Conservation (phyloP, 2,113 vertebrate genomes). For the Laticauda colubrina region DNA sequence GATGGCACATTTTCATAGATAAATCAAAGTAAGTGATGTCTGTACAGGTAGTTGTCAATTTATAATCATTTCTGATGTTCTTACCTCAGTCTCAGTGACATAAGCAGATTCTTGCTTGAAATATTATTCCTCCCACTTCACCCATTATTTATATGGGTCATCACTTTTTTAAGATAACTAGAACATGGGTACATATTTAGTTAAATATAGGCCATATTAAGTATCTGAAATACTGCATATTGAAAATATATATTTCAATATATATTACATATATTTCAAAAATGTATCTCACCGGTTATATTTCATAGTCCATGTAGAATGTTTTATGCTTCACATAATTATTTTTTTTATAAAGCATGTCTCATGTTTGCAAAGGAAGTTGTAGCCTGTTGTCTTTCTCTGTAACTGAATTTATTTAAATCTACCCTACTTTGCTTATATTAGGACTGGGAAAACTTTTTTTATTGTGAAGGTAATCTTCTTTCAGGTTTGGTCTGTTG, state of each 20-base stretch:
- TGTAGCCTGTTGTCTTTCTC: not conserved
- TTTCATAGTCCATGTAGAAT: not conserved
- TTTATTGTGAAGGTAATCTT: not conserved
- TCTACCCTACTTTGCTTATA: not conserved
- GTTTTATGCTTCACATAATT: not conserved
- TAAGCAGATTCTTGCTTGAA: not conserved
- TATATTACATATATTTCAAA: not conserved
- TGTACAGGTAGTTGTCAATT: not conserved
- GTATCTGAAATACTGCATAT: not conserved
- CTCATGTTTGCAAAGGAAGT: not conserved
- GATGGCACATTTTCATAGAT: not conserved
- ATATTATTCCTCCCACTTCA: not conserved
- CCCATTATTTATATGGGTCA: not conserved
- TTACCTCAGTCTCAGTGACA: not conserved
- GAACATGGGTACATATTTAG: not conserved
- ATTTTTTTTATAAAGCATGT: not conserved
- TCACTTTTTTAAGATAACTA: not conserved
- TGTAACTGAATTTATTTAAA: not conserved
- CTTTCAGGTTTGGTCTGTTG: not conserved
- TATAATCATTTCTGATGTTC: not conserved
- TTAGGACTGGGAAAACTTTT: not conserved
- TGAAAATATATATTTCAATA: not conserved
- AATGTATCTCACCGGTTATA: not conserved
- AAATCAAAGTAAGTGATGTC: not conserved
- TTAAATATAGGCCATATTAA: not conserved